phyloP scores from a whole-genome alignment of 2,888 invertebrate species.

The Electrophaes corylata region DNA sequence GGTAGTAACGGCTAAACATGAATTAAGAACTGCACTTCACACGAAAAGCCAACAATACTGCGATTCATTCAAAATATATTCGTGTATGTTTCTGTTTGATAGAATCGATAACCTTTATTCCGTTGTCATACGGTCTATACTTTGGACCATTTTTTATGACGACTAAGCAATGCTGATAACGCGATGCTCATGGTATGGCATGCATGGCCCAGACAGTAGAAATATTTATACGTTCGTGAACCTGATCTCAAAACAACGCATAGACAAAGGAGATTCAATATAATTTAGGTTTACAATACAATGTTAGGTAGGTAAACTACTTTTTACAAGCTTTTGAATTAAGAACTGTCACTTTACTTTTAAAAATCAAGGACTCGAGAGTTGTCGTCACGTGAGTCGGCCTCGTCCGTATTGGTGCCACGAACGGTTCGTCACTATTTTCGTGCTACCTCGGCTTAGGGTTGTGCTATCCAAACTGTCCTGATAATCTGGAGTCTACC shows the following conservation, averaged over 20 bases:
- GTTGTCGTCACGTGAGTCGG: constrained; percentile 47
- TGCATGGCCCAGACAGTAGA: background rate
- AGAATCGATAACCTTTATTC: background rate
- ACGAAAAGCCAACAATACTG: background rate
- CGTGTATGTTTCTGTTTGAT: background rate
- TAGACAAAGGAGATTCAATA: background rate
- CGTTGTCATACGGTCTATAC: background rate
- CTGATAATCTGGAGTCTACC: background rate
- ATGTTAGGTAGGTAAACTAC: background rate
- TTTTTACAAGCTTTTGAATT: constrained; percentile 10
- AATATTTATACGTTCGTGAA: background rate
- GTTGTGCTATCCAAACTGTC: constrained; percentile 29
- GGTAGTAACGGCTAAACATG: background rate
- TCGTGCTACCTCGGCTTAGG: constrained; percentile 53
- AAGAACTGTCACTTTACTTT: constrained; percentile 57
- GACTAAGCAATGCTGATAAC: background rate
- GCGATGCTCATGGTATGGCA: background rate
- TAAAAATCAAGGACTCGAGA: constrained; percentile 62
- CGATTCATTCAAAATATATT: background rate
- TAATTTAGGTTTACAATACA: no score
- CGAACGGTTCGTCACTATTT: constrained; percentile 56
- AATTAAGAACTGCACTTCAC: background rate
- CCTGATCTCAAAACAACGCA: background rate
- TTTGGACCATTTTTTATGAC: background rate
- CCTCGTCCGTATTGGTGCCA: constrained; percentile 62